Evolutionary conservation across 2,888 invertebrate genomes (phyloP), one percentile per base, ranked within the genome.

Genomic region (Pyrrhosoma nymphula): DNA sequence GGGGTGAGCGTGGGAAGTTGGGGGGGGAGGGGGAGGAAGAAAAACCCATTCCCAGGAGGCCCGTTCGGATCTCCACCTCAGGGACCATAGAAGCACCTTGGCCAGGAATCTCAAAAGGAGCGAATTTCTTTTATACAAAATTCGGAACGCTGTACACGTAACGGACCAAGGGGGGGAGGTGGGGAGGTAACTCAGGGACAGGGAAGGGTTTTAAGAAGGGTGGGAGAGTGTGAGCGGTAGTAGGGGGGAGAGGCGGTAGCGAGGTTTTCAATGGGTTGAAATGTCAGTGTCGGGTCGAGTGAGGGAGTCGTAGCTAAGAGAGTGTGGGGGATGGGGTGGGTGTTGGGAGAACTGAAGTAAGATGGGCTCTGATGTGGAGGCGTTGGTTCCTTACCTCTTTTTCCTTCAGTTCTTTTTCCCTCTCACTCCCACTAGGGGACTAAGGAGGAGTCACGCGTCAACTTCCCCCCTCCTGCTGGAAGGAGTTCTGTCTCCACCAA

Each of bases 221-320:
- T 4, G 69, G 26, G 69, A 23, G 20, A 26, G 69, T 69, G 90
- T n/a, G 56, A n/a, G 18, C 26, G 90, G 30, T 35, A 23, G n/a
- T n/a, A 30, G n/a, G 20, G 18, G 56, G 14, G 30, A n/a, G 56
- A 56, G 90, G 55, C n/a, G 90, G 55, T 90, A 90, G 90, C 56
- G 90, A 90, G 90, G 90, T 90, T 90, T 90, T 30, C 90, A 56
- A 90, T 56, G 90, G 90, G 56, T 90, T 90, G 90, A 56, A 56
- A 90, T n/a, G 90, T 90, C 90, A 90, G 90, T n/a, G 56, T 90
- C 90, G 90, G 35, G 20, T 90, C 56, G 90, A 56, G 90, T 88
- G 90, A 56, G 30, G 56, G 90, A 56, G 89, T 55, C 47, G 89
- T 4, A 56, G 90, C n/a, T 69, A n/a, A 69, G 69, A 69, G n/a